Evolutionary conservation across 2,113 vertebrate genomes (phyloP).

Genomic region (Arizona elegans): DNA sequence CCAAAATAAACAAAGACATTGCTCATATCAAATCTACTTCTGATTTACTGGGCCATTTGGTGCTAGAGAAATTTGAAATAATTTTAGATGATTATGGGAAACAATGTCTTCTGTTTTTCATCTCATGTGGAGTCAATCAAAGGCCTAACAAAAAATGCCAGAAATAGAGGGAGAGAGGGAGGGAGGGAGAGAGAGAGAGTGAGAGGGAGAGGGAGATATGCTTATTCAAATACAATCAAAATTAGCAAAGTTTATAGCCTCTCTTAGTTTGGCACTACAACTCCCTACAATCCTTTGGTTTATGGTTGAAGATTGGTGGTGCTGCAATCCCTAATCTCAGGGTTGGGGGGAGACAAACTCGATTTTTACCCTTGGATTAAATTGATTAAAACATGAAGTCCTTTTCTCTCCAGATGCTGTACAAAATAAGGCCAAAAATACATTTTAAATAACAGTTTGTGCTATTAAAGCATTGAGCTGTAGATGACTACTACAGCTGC

Average conservation of each 20-base stretch:
- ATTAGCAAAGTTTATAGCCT: background rate
- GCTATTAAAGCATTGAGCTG: conserved; percentile 3
- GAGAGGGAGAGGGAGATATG: background rate
- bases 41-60: background rate
- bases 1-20: background rate
- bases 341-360: accelerated
- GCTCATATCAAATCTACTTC: background rate
- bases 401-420: background rate
- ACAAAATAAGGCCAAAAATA: background rate
- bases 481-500: background rate
- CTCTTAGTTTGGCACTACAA: background rate
- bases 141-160: background rate
- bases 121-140: background rate
- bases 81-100: background rate
- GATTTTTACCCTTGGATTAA: background rate
- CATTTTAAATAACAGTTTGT: background rate
- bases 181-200: too few species aligned
- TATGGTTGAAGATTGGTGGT: background rate
- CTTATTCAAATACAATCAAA: background rate
- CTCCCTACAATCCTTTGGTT: background rate
- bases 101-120: background rate
- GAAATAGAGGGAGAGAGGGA: background rate
- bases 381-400: conserved; percentile 1
- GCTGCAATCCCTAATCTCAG: background rate
- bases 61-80: background rate